Conservation (phyloP, 1,140 invertebrate genomes). For the Amphibalanus amphitrite region DNA sequence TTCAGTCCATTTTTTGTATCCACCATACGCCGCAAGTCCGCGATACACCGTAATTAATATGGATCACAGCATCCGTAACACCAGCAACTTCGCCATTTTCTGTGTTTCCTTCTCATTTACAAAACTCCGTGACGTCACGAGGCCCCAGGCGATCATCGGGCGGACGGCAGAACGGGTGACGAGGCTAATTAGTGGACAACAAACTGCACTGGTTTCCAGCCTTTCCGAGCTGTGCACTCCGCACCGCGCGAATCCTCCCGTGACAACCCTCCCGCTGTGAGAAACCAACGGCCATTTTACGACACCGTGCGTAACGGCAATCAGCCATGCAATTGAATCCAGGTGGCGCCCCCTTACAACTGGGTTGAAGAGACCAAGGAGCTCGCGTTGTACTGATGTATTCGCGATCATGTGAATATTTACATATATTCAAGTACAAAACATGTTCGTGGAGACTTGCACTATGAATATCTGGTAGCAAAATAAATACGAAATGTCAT, state of each 20-base stretch:
- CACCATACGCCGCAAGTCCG: neutral
- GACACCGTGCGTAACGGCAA: neutral
- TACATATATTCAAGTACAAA: neutral
- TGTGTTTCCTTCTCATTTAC: neutral
- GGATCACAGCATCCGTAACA: neutral
- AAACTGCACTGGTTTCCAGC: no score
- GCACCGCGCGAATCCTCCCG: no score
- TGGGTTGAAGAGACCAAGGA: neutral
- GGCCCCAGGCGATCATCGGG: neutral
- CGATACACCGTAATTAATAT: neutral
- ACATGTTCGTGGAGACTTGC: neutral
- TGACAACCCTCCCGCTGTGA: no score
- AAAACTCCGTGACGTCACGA: neutral
- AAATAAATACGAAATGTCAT: slow-evolving; percentile 2
- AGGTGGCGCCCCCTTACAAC: neutral
- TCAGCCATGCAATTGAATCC: slow-evolving; percentile 1
- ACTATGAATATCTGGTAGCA: slow-evolving; percentile 1
- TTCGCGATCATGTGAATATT: neutral
- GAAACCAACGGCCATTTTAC: neutral
- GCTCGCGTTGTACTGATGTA: neutral
- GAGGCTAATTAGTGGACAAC: neutral
- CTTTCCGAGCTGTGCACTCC: no score
- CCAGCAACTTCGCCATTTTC: neutral
- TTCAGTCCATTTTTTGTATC: neutral
- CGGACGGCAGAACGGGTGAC: neutral